Evolutionary conservation across 2,113 vertebrate species (phyloP).

Genomic region (Hepsetus odoe): DNA sequence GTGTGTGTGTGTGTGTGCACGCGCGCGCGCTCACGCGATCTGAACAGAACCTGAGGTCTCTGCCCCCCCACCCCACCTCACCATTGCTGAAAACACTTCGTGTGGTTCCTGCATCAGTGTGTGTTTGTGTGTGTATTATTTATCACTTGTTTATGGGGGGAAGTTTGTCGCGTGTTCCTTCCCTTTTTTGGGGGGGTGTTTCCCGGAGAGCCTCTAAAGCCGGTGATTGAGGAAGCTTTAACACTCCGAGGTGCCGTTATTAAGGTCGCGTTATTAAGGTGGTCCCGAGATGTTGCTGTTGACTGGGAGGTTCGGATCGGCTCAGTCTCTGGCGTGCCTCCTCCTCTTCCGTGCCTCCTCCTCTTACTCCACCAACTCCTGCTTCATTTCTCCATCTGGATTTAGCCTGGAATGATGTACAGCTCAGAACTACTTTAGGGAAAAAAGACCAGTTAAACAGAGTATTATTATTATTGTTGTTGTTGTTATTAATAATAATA

Average conservation of each 20-base stretch:
- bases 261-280: constrained; percentile 41
- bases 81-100: too few relatives aligned
- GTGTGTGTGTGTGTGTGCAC: too few relatives aligned
- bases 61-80: too few relatives aligned
- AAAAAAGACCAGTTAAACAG: not conserved
- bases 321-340: not conserved
- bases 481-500: too few relatives aligned
- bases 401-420: too few relatives aligned
- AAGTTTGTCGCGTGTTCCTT: constrained; percentile 2
- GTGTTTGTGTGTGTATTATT: too few relatives aligned
- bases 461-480: not conserved
- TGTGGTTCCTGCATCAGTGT: too few relatives aligned
- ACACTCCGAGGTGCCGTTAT: constrained; percentile 22
- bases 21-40: too few relatives aligned
- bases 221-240: constrained; percentile 23
- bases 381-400: constrained; percentile 54
- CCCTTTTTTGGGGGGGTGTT: not conserved
- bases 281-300: constrained; percentile 26
- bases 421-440: too few relatives aligned
- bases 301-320: not conserved
- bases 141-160: not conserved
- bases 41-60: too few relatives aligned
- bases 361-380: constrained; percentile 38
- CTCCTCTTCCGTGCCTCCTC: not conserved
- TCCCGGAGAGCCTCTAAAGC: not conserved